Base-by-base conservation (phyloP, 2,113 vertebrate species). In the Patagioenas fasciata region DNA sequence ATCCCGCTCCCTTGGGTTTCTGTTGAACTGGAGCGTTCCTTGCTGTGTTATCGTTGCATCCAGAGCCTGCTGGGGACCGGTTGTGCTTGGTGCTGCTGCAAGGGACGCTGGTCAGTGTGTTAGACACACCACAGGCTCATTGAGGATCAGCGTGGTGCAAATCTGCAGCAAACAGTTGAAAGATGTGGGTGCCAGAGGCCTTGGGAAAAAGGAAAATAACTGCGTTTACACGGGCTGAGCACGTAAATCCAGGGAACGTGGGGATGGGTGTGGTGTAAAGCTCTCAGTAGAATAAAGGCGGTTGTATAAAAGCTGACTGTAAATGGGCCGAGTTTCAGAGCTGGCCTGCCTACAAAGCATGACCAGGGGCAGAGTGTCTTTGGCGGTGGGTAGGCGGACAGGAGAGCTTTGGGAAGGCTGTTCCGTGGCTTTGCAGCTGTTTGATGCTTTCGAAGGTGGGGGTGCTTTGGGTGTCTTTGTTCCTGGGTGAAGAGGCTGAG, bases 1-100 rank as follows among this genome's bases (percentile, higher is more conserved):
- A 66, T 50, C 80, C 73, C 61, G 66, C 84, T 92, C 91, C 81
- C 91, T 62, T 58, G 89, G 84, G 93, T 69, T 89, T 91, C 69
- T 87, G 18, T 38, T 54, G 74, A 85, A 32, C 62, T 23, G 47
- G 75, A 92, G 85, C 0, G 1, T 54, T 95, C 79, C 80, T 78
- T 29, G 24, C 34, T 16, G 36, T 77, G 0, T 47, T 75, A 10
- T 24, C 13, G 5, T 60, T 92, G 57, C 28, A 6, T 36, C 23
- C 78, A 87, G 78, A 74, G 80, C 86, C 73, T 72, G 81, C 62
- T 56, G 73, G 62, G 74, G 66, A 62, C 62, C 1, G 1, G 23
- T 51, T 71, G 87, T 64, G 80, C 84, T 87, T 71, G 89, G 86
- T 92, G 80, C 73, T 87, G 84, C 62, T 91, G 89, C 62, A 73